Evolutionary conservation across 2,113 vertebrate genomes (phyloP), one percentile per base, ranked within the genome.

Genomic region (Dromas ardeola): DNA sequence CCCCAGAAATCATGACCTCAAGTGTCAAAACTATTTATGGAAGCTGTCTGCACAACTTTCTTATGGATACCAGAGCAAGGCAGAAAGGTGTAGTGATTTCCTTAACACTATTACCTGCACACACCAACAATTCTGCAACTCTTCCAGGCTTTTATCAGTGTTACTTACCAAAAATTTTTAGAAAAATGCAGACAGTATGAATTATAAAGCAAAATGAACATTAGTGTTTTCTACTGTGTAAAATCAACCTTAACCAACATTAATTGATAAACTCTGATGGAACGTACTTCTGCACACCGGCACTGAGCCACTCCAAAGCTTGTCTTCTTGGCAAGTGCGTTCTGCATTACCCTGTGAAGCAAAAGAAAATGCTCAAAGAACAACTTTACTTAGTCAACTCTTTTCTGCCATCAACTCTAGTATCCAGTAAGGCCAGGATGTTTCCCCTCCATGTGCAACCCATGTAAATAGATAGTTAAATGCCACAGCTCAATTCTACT

Each of bases 231-330:
- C 45, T 77, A 27, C 15, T 85, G 62, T 86, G 43, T 66, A 81
- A 90, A 85, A 95, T 30, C 69, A 93, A 32, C n/a, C 79, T 59
- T 85, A 53, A 74, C 27, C 81, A 81, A 72, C 21, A 71, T 27
- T 47, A 67, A 76, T 9, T 26, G 55, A 92, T 25, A 94, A 81
- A 81, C 9, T 73, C 30, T 90, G 59, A n/a, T 36, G 65, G 56
- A 67, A 97, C 99, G 56, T 98, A 99, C 99, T 99, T 97, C 94
- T 98, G 98, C 99, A 99, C 10, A 86, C 74, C 2, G 99, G 99
- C 49, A 97, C 96, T 36, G 71, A 94, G 93, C 99, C 99, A 73
- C 98, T 99, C 99, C 99, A 99, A 7, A 95, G 97, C 93, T 95
- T 88, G 47, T 99, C 98, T 88, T 97, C 98, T 88, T 98, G 98